phyloP scores from a whole-genome alignment of 2,797 vertebrate genomes.

The Danio aesculapii region DNA sequence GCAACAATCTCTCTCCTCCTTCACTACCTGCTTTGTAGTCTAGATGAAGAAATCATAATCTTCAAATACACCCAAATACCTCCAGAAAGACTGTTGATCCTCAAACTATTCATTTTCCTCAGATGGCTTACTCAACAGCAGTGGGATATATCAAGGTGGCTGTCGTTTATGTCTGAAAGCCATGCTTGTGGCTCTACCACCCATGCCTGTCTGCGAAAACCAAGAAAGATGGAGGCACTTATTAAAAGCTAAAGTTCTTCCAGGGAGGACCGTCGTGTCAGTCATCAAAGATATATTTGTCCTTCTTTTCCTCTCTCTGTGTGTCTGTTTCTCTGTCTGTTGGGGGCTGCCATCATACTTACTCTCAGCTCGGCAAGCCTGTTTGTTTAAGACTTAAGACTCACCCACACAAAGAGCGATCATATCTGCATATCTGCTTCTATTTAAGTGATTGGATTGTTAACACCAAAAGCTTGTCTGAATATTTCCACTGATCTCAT shows the following conservation, averaged over 20 bases:
- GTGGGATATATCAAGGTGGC: conserved; percentile 75
- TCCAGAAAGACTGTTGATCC: conserved; percentile 87
- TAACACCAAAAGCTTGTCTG: conserved; percentile 85
- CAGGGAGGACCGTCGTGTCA: conserved; percentile 80
- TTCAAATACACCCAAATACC: conserved; percentile 88
- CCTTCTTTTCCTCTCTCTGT: conserved; percentile 58
- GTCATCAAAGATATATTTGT: conserved; percentile 81
- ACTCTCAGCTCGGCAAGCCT: conserved; percentile 89
- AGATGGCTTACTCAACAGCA: conserved; percentile 77
- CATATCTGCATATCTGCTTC: conserved; percentile 85
- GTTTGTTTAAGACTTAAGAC: conserved; percentile 96
- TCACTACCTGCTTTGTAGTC: conserved; percentile 80
- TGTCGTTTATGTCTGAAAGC: conserved; percentile 81
- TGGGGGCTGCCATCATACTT: conserved; percentile 90
- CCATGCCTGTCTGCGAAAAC: conserved; percentile 44
- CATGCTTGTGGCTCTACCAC: conserved; percentile 73
- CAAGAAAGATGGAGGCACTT: conserved; percentile 73
- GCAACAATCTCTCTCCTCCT: conserved; percentile 67
- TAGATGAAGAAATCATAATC: conserved; percentile 87
- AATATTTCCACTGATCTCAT: conserved; percentile 79
- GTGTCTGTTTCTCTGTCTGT: conserved; percentile 68
- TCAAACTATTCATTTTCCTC: conserved; percentile 87
- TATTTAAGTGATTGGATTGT: conserved; percentile 83
- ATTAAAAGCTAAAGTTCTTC: conserved; percentile 87
- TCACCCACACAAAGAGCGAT: conserved; percentile 83